Base-by-base conservation (phyloP, 1,140 invertebrate genomes). In the Chymomyza costata region DNA sequence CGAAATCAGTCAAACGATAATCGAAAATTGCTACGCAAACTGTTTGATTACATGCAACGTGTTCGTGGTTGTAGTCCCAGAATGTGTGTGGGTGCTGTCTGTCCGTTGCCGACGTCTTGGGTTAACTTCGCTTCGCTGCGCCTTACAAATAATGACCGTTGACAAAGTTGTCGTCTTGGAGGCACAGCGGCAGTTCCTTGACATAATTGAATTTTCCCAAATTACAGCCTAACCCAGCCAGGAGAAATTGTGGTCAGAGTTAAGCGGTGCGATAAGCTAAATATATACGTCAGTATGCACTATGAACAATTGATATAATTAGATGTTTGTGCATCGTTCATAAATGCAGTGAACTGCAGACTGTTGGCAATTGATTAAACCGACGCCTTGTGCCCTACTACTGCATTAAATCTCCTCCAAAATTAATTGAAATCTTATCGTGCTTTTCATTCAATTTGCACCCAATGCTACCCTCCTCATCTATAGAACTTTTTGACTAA, bases 1-100 rank as follows among this genome's bases (percentile, higher is more conserved):
- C 74, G 74, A 81, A 81, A 81, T 81, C 74, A 81, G 74, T 81
- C 74, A 81, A 81, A 81, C 74, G 74, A 81, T 81, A 81, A 81
- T 81, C 74, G 76, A 81, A 81, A 81, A 81, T 81, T 74, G 76
- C 73, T 81, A 74, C 69, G 76, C 74, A 81, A 81, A 81, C 74
- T 81, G 74, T 81, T 81, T 81, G 76, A 81, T 81, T 81, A 81
- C 74, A 82, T 81, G 74, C 74, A 81, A 81, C 60, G 73, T 70
- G 62, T 52, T 40, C 21, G 10, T 13, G 10, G 11, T 7, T 17
- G 13, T 8, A 8, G 28, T 18, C 14, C 25, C 5, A 10, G 25
- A 28, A 28, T 28, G 25, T 28, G 25, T 28, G 25, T 10, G 25
- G 5, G 10, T 28, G 25, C 41, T 5, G 3, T 17, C 41, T 46